Evolutionary conservation across 2,113 vertebrate genomes (phyloP).

Genomic region (Pedetes capensis): DNA sequence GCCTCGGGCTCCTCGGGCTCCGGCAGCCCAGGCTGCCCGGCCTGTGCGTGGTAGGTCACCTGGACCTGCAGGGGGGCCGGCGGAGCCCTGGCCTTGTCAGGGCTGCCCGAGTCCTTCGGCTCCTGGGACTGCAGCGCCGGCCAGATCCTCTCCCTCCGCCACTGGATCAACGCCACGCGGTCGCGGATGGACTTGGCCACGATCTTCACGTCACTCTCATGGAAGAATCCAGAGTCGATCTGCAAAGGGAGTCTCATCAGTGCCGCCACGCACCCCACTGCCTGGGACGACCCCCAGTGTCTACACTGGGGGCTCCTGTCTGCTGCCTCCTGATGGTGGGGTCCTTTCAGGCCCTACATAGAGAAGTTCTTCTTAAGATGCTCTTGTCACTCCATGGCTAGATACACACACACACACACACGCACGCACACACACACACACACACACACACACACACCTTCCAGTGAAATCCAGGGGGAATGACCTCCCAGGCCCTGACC

Average conservation of each 20-base stretch:
- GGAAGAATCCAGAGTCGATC: conserved; percentile 98
- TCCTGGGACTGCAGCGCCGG: conserved; percentile 82
- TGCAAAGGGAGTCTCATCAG: conserved; percentile 66
- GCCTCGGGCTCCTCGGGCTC: conserved; percentile 89
- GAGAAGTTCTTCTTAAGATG: too few relatives aligned
- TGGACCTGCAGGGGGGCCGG: conserved; percentile 87
- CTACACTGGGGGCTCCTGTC: rapidly evolving
- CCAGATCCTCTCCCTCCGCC: conserved; percentile 91
- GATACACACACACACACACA: too few relatives aligned
- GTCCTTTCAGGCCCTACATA: too few relatives aligned
- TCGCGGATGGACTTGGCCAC: conserved; percentile 97
- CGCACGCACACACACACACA: too few relatives aligned
- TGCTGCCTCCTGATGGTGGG: too few relatives aligned
- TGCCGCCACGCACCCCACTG: rapidly evolving
- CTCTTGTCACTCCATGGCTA: rapidly evolving
- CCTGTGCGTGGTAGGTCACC: conserved; percentile 82
- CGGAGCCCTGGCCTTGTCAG: conserved; percentile 80
- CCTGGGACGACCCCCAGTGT: not conserved
- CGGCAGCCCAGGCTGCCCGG: conserved; percentile 68
- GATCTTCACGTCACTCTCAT: conserved; percentile 95
- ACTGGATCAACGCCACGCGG: conserved; percentile 94
- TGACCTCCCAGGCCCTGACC: not conserved
- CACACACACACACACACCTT: too few relatives aligned
- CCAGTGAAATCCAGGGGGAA: rapidly evolving
- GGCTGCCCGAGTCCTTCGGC: conserved; percentile 74